phyloP scores from a whole-genome alignment of 2,888 invertebrate species.

The Callyntrura sp. region DNA sequence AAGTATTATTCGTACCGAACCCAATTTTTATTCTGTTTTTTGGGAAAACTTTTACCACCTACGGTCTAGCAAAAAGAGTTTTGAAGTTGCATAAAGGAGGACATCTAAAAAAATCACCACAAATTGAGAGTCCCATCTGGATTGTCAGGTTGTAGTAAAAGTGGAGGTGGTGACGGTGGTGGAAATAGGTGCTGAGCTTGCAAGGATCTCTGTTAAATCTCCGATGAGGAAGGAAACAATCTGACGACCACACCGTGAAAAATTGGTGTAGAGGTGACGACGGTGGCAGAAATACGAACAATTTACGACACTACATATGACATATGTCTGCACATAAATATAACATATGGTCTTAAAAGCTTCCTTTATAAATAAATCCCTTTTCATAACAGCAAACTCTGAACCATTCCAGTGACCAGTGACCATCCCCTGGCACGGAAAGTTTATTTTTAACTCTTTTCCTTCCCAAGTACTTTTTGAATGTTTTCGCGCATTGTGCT shows the following conservation, averaged over 20 bases:
- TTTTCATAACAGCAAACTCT: too few species aligned
- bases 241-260: slow-evolving; percentile 22
- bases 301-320: too few species aligned
- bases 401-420: too few species aligned
- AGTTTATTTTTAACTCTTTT: too few species aligned
- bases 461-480: too few species aligned
- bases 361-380: too few species aligned
- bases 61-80: slow-evolving; percentile 32
- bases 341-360: too few species aligned
- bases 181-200: slow-evolving; percentile 39
- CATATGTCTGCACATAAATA: too few species aligned
- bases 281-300: neutral
- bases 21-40: slow-evolving; percentile 39
- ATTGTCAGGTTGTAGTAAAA: slow-evolving; percentile 26
- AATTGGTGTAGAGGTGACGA: slow-evolving; percentile 33
- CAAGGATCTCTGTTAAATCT: slow-evolving; percentile 8
- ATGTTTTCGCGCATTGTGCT: too few species aligned
- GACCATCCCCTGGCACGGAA: too few species aligned
- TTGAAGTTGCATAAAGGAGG: slow-evolving; percentile 18
- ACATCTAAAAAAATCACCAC: slow-evolving; percentile 30
- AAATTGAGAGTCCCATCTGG: slow-evolving; percentile 45
- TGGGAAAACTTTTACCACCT: slow-evolving; percentile 15
- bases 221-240: neutral
- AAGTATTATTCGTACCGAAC: neutral
- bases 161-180: neutral